Percentiles rank a stretch among this genome's conserved stretches.
Conservation (phyloP, 2,797 vertebrate species). For the Coranthus polyacanthus region DNA sequence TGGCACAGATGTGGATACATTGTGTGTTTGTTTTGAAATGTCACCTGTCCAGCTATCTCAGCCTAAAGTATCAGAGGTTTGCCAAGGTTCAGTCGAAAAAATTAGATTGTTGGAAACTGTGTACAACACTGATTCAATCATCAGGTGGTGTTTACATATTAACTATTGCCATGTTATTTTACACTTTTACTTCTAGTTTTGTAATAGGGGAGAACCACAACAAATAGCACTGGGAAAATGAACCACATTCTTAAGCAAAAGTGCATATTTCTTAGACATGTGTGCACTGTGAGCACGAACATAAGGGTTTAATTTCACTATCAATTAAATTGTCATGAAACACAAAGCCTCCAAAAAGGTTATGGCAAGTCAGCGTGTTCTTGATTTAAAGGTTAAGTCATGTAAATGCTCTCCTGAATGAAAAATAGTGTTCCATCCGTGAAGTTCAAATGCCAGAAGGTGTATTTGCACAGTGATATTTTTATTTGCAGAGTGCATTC, state of each 20-base stretch:
- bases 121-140: neutral
- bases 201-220: no score
- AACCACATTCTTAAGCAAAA: no score
- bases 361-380: slow-evolving; percentile 1
- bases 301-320: slow-evolving; percentile 26
- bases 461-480: slow-evolving; percentile 28
- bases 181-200: neutral
- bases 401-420: neutral
- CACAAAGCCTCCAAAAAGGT: slow-evolving; percentile 22
- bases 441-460: slow-evolving; percentile 1
- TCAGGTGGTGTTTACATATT: neutral
- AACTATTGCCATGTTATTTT: neutral
- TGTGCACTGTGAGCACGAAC: neutral
- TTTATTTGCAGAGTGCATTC: slow-evolving; percentile 13
- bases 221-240: no score
- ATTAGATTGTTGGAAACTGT: neutral
- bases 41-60: neutral
- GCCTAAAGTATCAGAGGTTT: neutral
- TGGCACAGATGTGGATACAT: neutral
- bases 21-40: slow-evolving; percentile 20
- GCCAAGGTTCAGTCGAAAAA: neutral
- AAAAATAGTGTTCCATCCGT: neutral
- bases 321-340: slow-evolving; percentile 42
- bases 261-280: neutral
- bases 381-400: neutral